These are phyloP conservation scores for Rosalia funebris DNA, from an alignment of 2,888 invertebrate species.

Conservation along the genomic window DNA sequence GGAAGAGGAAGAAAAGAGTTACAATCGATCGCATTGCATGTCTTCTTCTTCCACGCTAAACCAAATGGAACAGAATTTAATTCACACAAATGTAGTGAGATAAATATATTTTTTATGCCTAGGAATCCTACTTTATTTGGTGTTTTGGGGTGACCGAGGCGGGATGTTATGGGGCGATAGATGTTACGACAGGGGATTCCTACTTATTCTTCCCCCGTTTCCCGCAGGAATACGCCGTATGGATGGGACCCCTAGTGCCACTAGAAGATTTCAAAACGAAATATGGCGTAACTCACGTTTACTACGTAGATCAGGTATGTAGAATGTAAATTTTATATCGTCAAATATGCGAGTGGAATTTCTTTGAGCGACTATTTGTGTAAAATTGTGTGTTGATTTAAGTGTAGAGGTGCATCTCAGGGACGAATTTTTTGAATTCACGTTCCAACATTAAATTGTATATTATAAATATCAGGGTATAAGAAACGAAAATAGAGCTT, in stretches of 20 bases:
- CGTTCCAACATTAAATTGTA: not conserved
- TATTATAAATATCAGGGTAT: not conserved
- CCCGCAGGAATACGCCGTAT: constrained; percentile 87
- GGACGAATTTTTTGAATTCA: not conserved
- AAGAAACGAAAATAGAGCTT: not conserved
- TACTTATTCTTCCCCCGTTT: constrained; percentile 88
- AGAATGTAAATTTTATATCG: not conserved
- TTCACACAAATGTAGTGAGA: too few relatives aligned
- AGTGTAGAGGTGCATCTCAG: not conserved
- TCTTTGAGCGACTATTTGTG: not conserved
- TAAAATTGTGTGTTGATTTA: not conserved
- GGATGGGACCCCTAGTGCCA: constrained; percentile 88
- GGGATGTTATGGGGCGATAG: constrained; percentile 87
- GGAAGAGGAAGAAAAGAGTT: too few relatives aligned
- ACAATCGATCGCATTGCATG: too few relatives aligned
- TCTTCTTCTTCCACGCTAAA: too few relatives aligned
- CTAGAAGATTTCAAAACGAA: constrained; percentile 79
- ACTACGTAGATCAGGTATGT: constrained; percentile 80
- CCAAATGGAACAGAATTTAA: too few relatives aligned
- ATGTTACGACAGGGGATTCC: constrained; percentile 75
- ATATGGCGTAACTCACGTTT: constrained; percentile 85
- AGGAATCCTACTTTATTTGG: constrained; percentile 99
- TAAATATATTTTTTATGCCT: constrained; percentile 23
- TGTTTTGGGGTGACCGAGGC: constrained; percentile 91
- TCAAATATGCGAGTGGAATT: not conserved